phyloP scores from a whole-genome alignment of 2,888 invertebrate genomes.

The Erebia aethiops region DNA sequence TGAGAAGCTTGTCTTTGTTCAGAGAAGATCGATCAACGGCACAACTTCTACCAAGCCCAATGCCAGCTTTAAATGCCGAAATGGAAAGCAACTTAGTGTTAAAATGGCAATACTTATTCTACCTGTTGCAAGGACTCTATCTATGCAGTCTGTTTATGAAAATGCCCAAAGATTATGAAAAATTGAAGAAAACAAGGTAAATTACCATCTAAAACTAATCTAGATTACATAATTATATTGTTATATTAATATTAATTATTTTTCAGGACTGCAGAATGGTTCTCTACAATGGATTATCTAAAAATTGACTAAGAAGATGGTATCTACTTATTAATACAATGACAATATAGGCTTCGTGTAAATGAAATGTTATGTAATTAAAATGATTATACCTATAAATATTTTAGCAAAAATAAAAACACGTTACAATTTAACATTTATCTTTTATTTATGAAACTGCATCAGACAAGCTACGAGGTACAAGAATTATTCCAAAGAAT shows the following conservation, averaged over 20 bases:
- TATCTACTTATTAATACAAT: conserved; percentile 5
- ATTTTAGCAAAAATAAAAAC: conserved; percentile 37
- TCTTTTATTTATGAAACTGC: conserved; percentile 5
- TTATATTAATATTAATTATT: conserved; percentile 22
- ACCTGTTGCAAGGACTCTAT: conserved; percentile 66
- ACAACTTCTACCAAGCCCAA: neutral
- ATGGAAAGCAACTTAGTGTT: conserved; percentile 23
- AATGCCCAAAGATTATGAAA: conserved; percentile 44
- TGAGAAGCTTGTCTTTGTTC: neutral
- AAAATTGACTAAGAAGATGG: conserved; percentile 58
- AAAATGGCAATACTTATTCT: conserved; percentile 65
- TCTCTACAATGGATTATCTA: conserved; percentile 49
- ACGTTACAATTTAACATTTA: conserved; percentile 17
- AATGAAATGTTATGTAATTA: conserved; percentile 29
- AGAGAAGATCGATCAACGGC: neutral
- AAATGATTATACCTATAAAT: conserved; percentile 28
- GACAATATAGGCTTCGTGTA: conserved; percentile 25
- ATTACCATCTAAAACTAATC: neutral
- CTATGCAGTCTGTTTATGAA: conserved; percentile 59
- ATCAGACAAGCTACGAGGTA: conserved; percentile 4
- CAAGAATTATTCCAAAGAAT: conserved; percentile 12
- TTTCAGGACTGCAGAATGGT: conserved; percentile 57
- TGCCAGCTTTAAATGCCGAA: conserved; percentile 1
- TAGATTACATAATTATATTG: neutral
- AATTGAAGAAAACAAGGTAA: conserved; percentile 31